These are phyloP conservation scores for Apoda limacodes DNA, from an alignment of 2,888 invertebrate genomes.

Conservation along the genomic window DNA sequence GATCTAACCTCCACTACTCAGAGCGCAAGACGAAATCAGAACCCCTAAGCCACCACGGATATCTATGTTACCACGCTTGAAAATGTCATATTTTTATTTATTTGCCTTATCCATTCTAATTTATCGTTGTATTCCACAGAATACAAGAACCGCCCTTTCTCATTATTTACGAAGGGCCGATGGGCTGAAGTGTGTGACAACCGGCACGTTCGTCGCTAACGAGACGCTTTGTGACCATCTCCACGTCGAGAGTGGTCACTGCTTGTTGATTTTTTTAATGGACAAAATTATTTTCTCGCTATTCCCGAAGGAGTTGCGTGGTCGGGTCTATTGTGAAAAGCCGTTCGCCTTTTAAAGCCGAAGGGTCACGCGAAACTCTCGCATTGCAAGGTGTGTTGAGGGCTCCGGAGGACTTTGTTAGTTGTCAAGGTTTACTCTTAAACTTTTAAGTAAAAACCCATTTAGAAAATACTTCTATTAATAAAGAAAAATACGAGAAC, in stretches of 20 bases:
- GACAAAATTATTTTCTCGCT: slow-evolving; percentile 57
- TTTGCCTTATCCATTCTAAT: no score
- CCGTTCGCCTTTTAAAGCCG: slow-evolving; percentile 50
- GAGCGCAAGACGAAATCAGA: no score
- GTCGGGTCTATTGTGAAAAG: slow-evolving; percentile 35
- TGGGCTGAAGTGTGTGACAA: slow-evolving; percentile 63
- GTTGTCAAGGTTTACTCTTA: not conserved
- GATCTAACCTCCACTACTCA: no score
- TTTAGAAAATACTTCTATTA: no score
- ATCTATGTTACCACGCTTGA: not conserved
- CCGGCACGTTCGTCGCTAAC: slow-evolving; percentile 68
- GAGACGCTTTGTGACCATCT: slow-evolving; percentile 69
- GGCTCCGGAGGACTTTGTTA: slow-evolving; percentile 19
- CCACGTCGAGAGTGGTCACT: slow-evolving; percentile 55
- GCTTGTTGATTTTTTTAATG: slow-evolving; percentile 66
- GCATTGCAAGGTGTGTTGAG: slow-evolving; percentile 35
- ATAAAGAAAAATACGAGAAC: no score
- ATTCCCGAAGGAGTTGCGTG: slow-evolving; percentile 41
- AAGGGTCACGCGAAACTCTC: slow-evolving; percentile 39
- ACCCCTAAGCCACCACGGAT: no score
- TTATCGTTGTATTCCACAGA: no score
- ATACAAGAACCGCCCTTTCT: slow-evolving; percentile 48
- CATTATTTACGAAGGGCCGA: slow-evolving; percentile 70
- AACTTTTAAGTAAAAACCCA: not conserved
- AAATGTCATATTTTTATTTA: no score